These are phyloP conservation scores for Encarsia formosa DNA, from an alignment of 2,888 invertebrate species.

Conservation along the genomic window DNA sequence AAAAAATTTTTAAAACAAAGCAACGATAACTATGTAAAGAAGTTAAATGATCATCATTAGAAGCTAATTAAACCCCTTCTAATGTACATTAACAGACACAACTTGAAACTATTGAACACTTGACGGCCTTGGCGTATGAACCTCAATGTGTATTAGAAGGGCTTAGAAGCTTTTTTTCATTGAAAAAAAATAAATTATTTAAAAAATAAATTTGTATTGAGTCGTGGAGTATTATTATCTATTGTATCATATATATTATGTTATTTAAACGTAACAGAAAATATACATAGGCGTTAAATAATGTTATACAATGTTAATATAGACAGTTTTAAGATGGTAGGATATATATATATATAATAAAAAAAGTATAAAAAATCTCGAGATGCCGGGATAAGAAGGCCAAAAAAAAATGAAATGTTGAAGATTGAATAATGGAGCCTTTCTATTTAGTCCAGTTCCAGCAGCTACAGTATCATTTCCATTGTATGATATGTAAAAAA, in stretches of 20 bases:
- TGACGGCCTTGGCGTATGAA: constrained; percentile 34
- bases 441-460: constrained; percentile 36
- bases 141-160: constrained; percentile 25
- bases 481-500: constrained; percentile 51
- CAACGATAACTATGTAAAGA: constrained; percentile 18
- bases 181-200: constrained; percentile 13
- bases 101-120: constrained; percentile 26
- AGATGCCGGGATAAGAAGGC: constrained; percentile 29
- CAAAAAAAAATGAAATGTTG: constrained; percentile 8
- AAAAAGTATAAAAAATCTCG: constrained; percentile 15
- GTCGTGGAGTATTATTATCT: constrained; percentile 46
- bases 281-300: constrained; percentile 39
- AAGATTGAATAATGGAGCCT: constrained; percentile 2
- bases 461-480: constrained; percentile 48
- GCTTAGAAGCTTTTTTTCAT: constrained; percentile 35
- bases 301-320: constrained; percentile 34
- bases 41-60: no score
- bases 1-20: constrained; percentile 1
- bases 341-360: constrained; percentile 25
- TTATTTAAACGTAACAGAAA: constrained; percentile 43
- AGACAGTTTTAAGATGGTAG: constrained; percentile 31
- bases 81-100: constrained; percentile 23
- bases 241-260: constrained; percentile 47
- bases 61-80: no score
- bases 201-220: constrained; percentile 35